Evolutionary conservation across 2,888 invertebrate genomes (phyloP), one percentile per base, ranked within the genome.

Genomic region (Epinotia brunnichana): DNA sequence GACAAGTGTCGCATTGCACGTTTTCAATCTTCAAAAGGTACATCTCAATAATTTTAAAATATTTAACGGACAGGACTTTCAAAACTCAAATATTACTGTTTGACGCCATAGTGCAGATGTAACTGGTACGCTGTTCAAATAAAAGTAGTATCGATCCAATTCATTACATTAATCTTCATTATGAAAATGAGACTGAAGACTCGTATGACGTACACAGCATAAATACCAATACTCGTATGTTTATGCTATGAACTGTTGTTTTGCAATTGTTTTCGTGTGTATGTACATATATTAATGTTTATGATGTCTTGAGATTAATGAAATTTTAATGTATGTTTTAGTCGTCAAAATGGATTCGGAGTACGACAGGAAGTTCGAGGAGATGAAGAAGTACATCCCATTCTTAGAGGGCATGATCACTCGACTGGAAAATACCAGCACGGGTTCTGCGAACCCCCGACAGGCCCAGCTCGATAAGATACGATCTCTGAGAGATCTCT

Each of bases 321-420:
- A 48, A 48, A 48, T n/a, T 15, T 48, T n/a, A n/a, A n/a, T 48
- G 19, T 76, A 53, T 64, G 81, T 88, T 78, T 62, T 83, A 92
- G 92, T 72, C 68, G 59, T 29, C 84, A 87, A 86, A 73, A 92
- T 93, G 93, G 89, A 88, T 76, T 77, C 76, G 75, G 93, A 94
- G 64, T 95, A 95, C 90, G 94, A 94, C 75, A 87, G 83, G 75
- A 95, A 95, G 87, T 94, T 95, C 83, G 92, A 94, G 78, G 95
- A 95, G 82, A 94, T 96, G 92, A 95, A 95, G 88, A 94, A 94
- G 79, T 96, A 95, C 87, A 94, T 96, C 79, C 96, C 96, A n/a
- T 96, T 96, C 83, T 86, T 97, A 85, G 95, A 95, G 82, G 94
- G 91, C 77, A 95, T 96, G 93, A 96, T 96, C 81, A 89, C 90